These are phyloP conservation scores for Sarcophaga peregrina DNA, from an alignment of 1,140 invertebrate genomes.

Conservation along the genomic window DNA sequence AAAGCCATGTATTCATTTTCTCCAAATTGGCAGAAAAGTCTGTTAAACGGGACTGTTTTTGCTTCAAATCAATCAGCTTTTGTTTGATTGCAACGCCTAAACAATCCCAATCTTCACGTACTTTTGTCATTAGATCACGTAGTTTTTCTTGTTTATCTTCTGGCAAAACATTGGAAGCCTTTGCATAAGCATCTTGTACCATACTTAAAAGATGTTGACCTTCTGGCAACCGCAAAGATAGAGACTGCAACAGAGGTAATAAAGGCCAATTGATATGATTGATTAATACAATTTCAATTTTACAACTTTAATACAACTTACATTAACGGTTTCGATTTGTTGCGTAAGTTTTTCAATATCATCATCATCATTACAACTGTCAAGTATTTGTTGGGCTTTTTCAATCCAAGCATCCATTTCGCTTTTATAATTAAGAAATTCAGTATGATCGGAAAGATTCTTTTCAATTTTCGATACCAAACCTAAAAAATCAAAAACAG, in stretches of 20 bases:
- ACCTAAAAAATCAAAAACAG: constrained; percentile 55
- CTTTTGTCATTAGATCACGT: constrained; percentile 77
- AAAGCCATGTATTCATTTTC: constrained; percentile 78
- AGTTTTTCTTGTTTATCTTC: constrained; percentile 82
- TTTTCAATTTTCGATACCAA: constrained; percentile 87
- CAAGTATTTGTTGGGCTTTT: constrained; percentile 79
- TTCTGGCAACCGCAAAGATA: constrained; percentile 82
- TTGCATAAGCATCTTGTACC: constrained; percentile 85
- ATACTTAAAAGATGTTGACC: constrained; percentile 85
- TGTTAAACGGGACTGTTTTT: constrained; percentile 81
- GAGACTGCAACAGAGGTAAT: constrained; percentile 64
- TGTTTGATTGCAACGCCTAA: constrained; percentile 84
- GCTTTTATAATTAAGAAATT: constrained; percentile 86
- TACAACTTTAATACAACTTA: constrained; percentile 56
- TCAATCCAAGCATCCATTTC: constrained; percentile 85
- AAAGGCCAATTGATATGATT: neutral
- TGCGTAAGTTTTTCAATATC: constrained; percentile 82
- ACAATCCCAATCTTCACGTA: constrained; percentile 85
- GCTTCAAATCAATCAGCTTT: constrained; percentile 80
- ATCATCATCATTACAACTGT: constrained; percentile 84
- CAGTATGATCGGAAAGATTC: constrained; percentile 87
- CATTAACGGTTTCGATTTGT: constrained; percentile 82
- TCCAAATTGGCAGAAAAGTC: constrained; percentile 80
- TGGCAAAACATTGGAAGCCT: constrained; percentile 83
- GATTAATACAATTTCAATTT: neutral